These are phyloP conservation scores for Epinotia bilunana DNA, from an alignment of 2,888 invertebrate genomes.

Conservation along the genomic window DNA sequence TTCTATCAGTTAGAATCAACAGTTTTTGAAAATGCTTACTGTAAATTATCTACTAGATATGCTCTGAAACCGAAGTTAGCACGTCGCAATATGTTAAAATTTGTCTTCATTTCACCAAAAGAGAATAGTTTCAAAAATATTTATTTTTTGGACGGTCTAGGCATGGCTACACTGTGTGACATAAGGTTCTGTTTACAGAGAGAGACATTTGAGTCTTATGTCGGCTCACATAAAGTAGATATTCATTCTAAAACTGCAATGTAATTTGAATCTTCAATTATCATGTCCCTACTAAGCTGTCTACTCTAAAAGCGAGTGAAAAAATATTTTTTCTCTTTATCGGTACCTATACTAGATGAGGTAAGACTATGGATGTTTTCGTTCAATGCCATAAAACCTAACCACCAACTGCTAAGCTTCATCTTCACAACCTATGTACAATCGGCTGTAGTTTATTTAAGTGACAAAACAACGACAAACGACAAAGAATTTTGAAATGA, in stretches of 20 bases:
- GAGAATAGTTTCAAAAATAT: slow-evolving; percentile 24
- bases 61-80: neutral
- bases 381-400: slow-evolving; percentile 47
- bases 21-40: neutral
- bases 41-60: neutral
- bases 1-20: slow-evolving; percentile 6
- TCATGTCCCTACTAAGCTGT: slow-evolving; percentile 31
- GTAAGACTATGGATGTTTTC: slow-evolving; percentile 64
- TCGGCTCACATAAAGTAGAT: neutral
- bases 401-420: slow-evolving; percentile 58
- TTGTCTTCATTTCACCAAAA: neutral
- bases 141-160: slow-evolving; percentile 58
- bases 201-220: slow-evolving; percentile 4
- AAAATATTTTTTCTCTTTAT: slow-evolving; percentile 63
- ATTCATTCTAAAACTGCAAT: neutral
- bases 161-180: slow-evolving; percentile 39
- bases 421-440: slow-evolving; percentile 65
- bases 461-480: neutral
- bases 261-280: neutral
- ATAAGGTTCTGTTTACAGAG: neutral
- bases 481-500: neutral
- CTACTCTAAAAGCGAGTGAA: slow-evolving; percentile 60
- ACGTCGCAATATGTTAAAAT: neutral
- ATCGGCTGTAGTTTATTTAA: slow-evolving; percentile 15
- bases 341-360: slow-evolving; percentile 59